Conservation (phyloP, 2,888 invertebrate genomes). For the Druceiella hillmani region DNA sequence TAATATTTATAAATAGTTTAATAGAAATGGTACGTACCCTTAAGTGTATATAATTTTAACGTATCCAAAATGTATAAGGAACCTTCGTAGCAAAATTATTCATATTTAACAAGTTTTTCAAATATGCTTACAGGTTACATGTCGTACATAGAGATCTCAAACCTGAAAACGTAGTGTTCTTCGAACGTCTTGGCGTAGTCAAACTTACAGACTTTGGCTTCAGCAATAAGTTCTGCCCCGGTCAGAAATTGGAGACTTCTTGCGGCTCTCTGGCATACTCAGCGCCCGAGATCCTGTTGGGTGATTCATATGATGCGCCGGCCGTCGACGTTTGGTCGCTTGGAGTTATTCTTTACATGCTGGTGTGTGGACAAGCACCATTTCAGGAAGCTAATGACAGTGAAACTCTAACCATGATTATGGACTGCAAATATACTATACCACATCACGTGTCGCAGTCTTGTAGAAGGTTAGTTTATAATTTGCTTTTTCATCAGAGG, state of each 20-base stretch:
- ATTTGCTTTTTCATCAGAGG: no score
- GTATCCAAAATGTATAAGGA: no score
- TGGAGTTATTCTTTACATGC: constrained; percentile 97
- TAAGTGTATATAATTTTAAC: no score
- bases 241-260: constrained; percentile 94
- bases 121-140: constrained; percentile 46
- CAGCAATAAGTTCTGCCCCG: constrained; percentile 94
- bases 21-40: no score
- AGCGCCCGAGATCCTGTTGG: constrained; percentile 96
- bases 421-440: constrained; percentile 97
- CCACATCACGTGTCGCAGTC: constrained; percentile 81
- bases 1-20: no score
- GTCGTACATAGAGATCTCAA: constrained; percentile 86
- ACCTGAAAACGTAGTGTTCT: constrained; percentile 99
- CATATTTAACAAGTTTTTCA: no score
- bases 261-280: constrained; percentile 99
- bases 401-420: constrained; percentile 98
- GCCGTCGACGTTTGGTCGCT: constrained; percentile 99
- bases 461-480: constrained; percentile 65
- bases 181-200: constrained; percentile 93
- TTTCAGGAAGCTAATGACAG: constrained; percentile 99
- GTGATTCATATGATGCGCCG: constrained; percentile 98
- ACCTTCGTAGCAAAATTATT: no score
- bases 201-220: constrained; percentile 98
- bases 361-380: constrained; percentile 95